These are phyloP conservation scores for Ceratosolen fusciceps DNA, from an alignment of 1,140 invertebrate genomes.

Conservation along the genomic window DNA sequence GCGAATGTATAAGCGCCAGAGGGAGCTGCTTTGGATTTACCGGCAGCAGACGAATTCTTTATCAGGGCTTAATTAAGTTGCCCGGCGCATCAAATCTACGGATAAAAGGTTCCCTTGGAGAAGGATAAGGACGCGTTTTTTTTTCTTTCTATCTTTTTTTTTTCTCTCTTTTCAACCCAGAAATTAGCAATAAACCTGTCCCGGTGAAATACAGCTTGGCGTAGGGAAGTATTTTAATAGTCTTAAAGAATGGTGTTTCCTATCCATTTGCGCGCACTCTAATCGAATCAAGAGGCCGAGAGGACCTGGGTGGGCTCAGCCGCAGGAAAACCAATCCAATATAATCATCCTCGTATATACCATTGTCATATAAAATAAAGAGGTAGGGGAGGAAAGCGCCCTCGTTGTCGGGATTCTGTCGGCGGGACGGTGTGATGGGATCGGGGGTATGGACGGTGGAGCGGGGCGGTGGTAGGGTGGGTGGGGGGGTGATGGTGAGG, in stretches of 20 bases:
- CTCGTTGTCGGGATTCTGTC: neutral
- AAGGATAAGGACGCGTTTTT: neutral
- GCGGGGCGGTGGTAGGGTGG: too few relatives aligned
- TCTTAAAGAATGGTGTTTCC: neutral
- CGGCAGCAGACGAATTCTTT: neutral
- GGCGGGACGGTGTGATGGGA: neutral
- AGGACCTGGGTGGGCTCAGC: neutral
- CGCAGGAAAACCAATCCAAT: neutral
- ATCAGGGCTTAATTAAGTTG: neutral
- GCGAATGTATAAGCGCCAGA: too few relatives aligned
- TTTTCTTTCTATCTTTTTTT: neutral
- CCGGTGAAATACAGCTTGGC: neutral
- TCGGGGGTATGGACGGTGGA: too few relatives aligned
- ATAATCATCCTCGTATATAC: neutral
- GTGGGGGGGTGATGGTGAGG: too few relatives aligned
- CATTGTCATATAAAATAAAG: neutral
- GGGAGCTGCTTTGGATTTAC: too few relatives aligned
- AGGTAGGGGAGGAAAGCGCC: neutral
- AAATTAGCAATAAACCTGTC: conserved; percentile 4
- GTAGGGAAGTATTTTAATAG: neutral
- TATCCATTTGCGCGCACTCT: neutral
- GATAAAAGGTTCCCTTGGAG: neutral
- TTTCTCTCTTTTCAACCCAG: too few relatives aligned
- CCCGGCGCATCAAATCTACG: neutral
- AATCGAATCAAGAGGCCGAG: neutral